Base-by-base conservation (phyloP, 2,113 vertebrate genomes). In the Phaethornis superciliosus region DNA sequence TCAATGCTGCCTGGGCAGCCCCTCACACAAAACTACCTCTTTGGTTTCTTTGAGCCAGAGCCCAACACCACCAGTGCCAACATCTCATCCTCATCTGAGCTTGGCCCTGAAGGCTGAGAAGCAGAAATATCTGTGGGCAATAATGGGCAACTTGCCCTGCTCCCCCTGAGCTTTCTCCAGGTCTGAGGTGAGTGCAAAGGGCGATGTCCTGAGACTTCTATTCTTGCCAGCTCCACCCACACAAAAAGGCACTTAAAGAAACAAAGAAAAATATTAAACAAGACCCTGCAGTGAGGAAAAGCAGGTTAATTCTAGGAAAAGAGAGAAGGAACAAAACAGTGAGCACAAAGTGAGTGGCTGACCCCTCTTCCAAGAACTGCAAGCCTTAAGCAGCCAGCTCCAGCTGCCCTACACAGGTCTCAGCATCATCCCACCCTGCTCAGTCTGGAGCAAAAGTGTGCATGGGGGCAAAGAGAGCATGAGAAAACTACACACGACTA, bases 231-330 rank as follows among this genome's bases (percentile, higher is more conserved):
- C 78, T 94, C 49, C 77, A 81, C 55, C 42, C 3, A 10, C 79
- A 72, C 47, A 85, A 93, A 94, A 94, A 95, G 91, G 93, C 93
- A 97, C 92, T 95, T 94, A 93, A 94, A 95, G 74, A 89, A 88
- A 90, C 91, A 6, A 78, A 60, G 10, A 11, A 78, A n/a, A 40
- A 65, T 3, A 46, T 19, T 6, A 65, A 67, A 55, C 74, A 65
- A 4, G 64, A 81, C 10, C 49, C 82, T 81, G 76, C 2, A 1
- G 64, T 78, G 33, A 84, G 54, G 32, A 58, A 78, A 87, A 74
- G 15, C 46, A 52, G 33, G 54, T 2, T 18, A 64, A 67, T 26
- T 18, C 55, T 37, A 56, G 85, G 35, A 81, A 52, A 85, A 67
- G 42, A 78, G 21, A 76, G 46, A 5, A 87, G 37, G 47, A 91